Evolutionary conservation across 2,888 invertebrate species (phyloP), one percentile per base, ranked within the genome.

Genomic region (Zygogramma bicolorata): DNA sequence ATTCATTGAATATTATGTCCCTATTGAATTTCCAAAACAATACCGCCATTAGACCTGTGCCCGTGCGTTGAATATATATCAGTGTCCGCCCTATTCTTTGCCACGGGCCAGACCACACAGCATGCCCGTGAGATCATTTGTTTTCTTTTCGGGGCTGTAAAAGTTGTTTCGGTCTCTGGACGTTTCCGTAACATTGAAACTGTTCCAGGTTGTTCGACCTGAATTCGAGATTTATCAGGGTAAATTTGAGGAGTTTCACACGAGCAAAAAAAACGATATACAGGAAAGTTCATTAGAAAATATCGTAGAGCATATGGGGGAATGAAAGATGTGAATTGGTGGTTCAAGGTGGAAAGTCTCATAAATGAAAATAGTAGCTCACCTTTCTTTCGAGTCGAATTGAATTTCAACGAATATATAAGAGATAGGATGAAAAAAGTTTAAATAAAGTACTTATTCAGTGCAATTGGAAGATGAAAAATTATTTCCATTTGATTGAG

Each of bases 21-120:
- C 71, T 63, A 71, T 68, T 71, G 68, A 71, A 71, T 68, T 68
- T 46, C 71, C 71, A 46, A 71, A 71, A 71, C 71, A 71, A 71
- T 68, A 62, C 67, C 40, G 49, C 67, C 68, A 68, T 71, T 68
- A 71, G 68, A 71, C 68, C 65, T 63, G 65, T 58, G 63, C 20
- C 67, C 59, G 63, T 63, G 71, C 53, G 60, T 63, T 63, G 70
- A 57, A 65, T 65, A 65, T 70, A 70, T 42, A 65, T 70, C 65
- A 65, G 40, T 70, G 70, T 70, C 70, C 65, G 70, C 65, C 63
- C 59, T 70, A 65, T 57, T 65, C 42, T 42, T 34, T 67, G 58
- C 40, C 58, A 22, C 27, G 29, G 29, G 57, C 7, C 18, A 62
- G 70, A 70, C 70, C 70, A 70, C 70, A 70, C 70, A 70, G 65